Conservation (phyloP, 2,113 vertebrate genomes). For the Bostrychus sinensis region DNA sequence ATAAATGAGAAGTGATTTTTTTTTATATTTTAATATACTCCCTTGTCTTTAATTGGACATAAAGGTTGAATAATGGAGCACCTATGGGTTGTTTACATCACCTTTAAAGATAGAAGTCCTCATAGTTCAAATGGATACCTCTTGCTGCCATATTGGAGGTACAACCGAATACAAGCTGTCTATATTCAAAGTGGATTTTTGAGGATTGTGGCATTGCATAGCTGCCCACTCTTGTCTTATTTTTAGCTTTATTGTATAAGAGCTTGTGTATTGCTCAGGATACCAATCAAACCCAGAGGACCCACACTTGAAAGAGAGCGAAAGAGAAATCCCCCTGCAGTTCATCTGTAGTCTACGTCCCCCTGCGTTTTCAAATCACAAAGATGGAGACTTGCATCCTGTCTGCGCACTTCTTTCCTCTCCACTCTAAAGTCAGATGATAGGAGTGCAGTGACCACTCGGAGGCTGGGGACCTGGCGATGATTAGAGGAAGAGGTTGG, state of each 20-base stretch:
- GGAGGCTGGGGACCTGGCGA: constrained; percentile 33
- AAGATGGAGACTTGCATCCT: constrained; percentile 27
- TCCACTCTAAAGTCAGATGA: constrained; percentile 30
- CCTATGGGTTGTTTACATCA: constrained; percentile 28
- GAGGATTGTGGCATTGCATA: constrained; percentile 42
- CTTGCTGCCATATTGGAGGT: constrained; percentile 48
- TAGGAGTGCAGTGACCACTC: constrained; percentile 50
- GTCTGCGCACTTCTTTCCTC: constrained; percentile 24
- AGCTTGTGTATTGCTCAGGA: constrained; percentile 59
- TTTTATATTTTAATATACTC: neutral
- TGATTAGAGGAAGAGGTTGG: constrained; percentile 49
- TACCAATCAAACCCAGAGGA: constrained; percentile 20
- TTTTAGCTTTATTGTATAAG: constrained; percentile 31
- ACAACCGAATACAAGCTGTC: constrained; percentile 16
- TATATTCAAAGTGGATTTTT: constrained; percentile 5
- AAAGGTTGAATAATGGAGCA: constrained; percentile 13
- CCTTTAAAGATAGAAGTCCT: constrained; percentile 19
- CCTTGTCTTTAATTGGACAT: constrained; percentile 1
- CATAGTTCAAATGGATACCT: constrained; percentile 12
- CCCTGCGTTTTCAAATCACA: constrained; percentile 17
- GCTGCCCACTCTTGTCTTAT: constrained; percentile 12
- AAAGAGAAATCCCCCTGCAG: constrained; percentile 9
- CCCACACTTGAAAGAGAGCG: constrained; percentile 21
- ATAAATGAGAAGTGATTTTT: constrained; percentile 18
- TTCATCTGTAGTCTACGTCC: constrained; percentile 37